These are phyloP conservation scores for Dendroctonus ponderosae DNA, from an alignment of 1,140 invertebrate genomes.

Conservation along the genomic window DNA sequence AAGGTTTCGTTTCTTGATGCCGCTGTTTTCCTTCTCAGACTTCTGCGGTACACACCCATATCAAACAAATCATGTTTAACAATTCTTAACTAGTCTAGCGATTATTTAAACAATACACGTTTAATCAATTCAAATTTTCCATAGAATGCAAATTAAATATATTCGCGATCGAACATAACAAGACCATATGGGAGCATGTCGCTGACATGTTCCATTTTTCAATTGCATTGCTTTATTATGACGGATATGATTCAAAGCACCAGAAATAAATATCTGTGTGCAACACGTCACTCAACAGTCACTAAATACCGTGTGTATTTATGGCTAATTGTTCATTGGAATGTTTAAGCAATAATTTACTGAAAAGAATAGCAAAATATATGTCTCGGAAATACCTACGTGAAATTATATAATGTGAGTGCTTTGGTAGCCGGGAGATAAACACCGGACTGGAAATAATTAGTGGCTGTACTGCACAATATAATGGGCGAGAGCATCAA, in stretches of 20 bases:
- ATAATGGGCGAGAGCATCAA: too few species aligned
- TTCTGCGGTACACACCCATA: too few species aligned
- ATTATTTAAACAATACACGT: background rate
- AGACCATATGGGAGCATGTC: conserved; percentile 12
- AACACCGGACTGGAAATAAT: background rate
- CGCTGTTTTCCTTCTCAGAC: too few species aligned
- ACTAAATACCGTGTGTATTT: conserved; percentile 1
- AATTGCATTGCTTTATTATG: conserved; percentile 6
- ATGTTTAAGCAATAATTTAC: conserved; percentile 8
- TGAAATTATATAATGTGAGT: background rate
- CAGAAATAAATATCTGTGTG: conserved; percentile 1
- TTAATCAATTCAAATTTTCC: conserved; percentile 3
- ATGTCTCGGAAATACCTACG: background rate
- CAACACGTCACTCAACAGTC: conserved; percentile 6
- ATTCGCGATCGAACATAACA: background rate
- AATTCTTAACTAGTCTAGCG: too few species aligned
- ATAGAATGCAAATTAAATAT: background rate
- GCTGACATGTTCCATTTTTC: conserved; percentile 7
- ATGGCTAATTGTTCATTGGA: conserved; percentile 9
- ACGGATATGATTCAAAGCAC: conserved; percentile 21
- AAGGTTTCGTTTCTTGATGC: too few species aligned
- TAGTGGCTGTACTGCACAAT: too few species aligned
- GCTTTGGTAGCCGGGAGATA: background rate
- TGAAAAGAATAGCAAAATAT: conserved; percentile 1
- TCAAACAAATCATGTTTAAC: too few species aligned